These are phyloP conservation scores for Xenops minutus DNA, from an alignment of 2,797 vertebrate genomes.

Conservation along the genomic window DNA sequence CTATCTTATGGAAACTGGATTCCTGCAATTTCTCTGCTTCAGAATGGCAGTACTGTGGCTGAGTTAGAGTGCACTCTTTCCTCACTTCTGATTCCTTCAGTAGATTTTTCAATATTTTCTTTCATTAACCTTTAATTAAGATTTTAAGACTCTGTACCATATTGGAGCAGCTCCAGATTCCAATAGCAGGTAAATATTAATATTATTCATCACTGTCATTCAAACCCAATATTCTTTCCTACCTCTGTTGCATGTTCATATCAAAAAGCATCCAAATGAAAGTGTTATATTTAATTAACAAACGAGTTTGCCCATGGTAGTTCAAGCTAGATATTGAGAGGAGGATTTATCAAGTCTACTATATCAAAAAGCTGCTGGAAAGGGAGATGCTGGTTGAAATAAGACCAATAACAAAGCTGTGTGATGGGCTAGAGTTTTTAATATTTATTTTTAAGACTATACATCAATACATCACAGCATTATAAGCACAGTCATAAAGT, in stretches of 20 bases:
- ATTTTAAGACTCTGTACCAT: background rate
- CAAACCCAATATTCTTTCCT: background rate
- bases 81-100: background rate
- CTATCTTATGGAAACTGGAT: background rate
- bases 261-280: background rate
- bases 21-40: background rate
- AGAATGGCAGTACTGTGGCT: background rate
- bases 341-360: background rate
- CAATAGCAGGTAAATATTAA: constrained; percentile 12
- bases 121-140: constrained; percentile 38
- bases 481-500: background rate
- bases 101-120: constrained; percentile 21
- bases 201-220: constrained; percentile 13
- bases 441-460: background rate
- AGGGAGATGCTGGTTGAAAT: background rate
- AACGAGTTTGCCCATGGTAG: background rate
- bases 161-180: background rate
- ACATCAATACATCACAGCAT: background rate
- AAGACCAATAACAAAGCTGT: background rate
- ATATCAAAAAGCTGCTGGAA: background rate
- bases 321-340: background rate
- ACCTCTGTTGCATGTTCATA: background rate
- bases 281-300: background rate
- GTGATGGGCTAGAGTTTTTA: background rate
- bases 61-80: background rate